Evolutionary conservation across 1,140 invertebrate species (phyloP).

Genomic region (Aphelenchoides besseyi): DNA sequence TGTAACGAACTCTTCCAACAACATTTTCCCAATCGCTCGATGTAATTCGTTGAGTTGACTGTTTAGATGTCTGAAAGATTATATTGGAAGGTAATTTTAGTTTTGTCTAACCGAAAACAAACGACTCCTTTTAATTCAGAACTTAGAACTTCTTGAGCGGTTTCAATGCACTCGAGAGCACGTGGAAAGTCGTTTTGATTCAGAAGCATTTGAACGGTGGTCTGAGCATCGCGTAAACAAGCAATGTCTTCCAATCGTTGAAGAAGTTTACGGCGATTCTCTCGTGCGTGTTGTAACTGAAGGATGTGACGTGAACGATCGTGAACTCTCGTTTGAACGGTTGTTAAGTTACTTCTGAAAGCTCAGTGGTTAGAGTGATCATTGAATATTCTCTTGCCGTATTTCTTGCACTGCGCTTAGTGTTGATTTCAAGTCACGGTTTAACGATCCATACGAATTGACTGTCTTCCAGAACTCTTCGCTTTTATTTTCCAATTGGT

Average conservation of each 20-base stretch:
- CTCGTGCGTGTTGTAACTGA: constrained; percentile 64
- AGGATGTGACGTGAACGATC: constrained; percentile 47
- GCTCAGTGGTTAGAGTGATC: neutral
- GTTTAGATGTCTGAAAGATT: constrained; percentile 75
- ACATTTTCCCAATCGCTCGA: constrained; percentile 90
- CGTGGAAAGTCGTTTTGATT: constrained; percentile 95
- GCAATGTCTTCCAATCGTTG: constrained; percentile 55
- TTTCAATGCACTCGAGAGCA: constrained; percentile 89
- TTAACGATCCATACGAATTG: constrained; percentile 56
- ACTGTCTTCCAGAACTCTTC: constrained; percentile 60
- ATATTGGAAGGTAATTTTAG: neutral
- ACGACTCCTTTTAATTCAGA: constrained; percentile 84
- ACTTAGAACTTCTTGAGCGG: constrained; percentile 86
- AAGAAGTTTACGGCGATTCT: constrained; percentile 63
- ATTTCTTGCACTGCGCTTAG: constrained; percentile 31
- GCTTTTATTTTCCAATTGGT: constrained; percentile 54
- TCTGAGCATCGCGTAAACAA: constrained; percentile 88
- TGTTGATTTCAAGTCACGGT: constrained; percentile 47
- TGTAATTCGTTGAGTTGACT: constrained; percentile 95
- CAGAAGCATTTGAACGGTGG: constrained; percentile 86
- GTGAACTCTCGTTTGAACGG: constrained; percentile 31
- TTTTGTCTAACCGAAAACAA: constrained; percentile 72
- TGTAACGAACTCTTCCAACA: constrained; percentile 86
- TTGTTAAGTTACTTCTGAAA: constrained; percentile 52
- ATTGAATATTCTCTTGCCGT: constrained; percentile 1